phyloP scores from a whole-genome alignment of 2,888 invertebrate species.

The Tetranychus truncatus region DNA sequence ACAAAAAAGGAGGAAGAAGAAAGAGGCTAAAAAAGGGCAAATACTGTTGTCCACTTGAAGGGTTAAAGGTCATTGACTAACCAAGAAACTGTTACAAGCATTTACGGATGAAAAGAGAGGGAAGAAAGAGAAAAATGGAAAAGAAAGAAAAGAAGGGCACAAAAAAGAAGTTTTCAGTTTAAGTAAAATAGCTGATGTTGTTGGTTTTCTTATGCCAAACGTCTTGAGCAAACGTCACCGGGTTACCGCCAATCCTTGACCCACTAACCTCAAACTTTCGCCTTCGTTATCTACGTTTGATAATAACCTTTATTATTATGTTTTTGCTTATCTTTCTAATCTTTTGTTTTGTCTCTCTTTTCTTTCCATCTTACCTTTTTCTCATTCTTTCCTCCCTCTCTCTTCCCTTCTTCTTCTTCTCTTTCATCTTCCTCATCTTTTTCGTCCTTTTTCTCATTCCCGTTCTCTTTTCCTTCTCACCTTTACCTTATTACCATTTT shows the following conservation, averaged over 20 bases:
- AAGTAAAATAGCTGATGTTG: not conserved
- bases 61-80: not conserved
- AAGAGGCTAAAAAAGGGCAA: not conserved
- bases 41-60: not conserved
- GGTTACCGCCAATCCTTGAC: constrained; percentile 1
- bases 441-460: not conserved
- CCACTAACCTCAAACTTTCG: not conserved
- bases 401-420: not conserved
- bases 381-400: not conserved
- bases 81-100: not conserved
- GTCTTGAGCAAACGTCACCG: constrained; percentile 2
- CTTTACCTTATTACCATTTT: not conserved
- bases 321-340: constrained; percentile 4
- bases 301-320: not conserved
- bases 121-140: constrained; percentile 5
- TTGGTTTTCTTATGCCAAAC: not conserved
- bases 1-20: not conserved
- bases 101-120: not conserved
- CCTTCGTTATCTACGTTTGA: not conserved
- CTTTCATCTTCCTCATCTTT: not conserved
- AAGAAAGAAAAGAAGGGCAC: not conserved
- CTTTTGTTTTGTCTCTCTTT: not conserved
- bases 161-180: not conserved
- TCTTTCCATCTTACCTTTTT: not conserved
- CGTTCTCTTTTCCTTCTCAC: not conserved